phyloP scores from a whole-genome alignment of 2,113 vertebrate genomes.

The Bostrychus sinensis region DNA sequence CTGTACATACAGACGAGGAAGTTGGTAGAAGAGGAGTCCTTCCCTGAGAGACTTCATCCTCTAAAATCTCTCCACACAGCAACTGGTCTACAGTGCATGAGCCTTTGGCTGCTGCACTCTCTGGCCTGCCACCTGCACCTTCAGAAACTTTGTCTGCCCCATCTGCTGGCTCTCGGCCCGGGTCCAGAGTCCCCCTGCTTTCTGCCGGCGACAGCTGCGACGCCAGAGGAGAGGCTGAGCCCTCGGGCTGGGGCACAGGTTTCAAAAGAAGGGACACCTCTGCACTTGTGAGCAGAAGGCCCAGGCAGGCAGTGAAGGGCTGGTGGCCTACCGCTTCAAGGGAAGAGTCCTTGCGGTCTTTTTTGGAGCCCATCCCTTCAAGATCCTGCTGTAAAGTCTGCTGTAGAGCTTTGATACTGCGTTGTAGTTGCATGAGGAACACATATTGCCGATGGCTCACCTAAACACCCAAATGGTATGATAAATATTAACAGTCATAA shows the following conservation, averaged over 20 bases:
- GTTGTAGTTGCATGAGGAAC: slow-evolving; percentile 90
- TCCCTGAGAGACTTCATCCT: slow-evolving; percentile 70
- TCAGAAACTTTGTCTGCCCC: slow-evolving; percentile 21
- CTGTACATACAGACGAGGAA: slow-evolving; percentile 40
- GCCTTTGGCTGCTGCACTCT: slow-evolving; percentile 28
- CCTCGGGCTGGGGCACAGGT: slow-evolving; percentile 80
- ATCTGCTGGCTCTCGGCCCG: slow-evolving; percentile 46
- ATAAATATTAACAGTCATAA: background rate
- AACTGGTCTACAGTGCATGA: slow-evolving; percentile 81
- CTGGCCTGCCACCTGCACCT: slow-evolving; percentile 19
- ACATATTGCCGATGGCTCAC: slow-evolving; percentile 95
- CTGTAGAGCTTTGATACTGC: slow-evolving; percentile 88
- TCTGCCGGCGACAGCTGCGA: slow-evolving; percentile 84
- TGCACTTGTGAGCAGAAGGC: slow-evolving; percentile 89
- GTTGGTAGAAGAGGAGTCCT: slow-evolving; percentile 57
- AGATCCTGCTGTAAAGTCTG: slow-evolving; percentile 90
- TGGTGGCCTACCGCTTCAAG: slow-evolving; percentile 77
- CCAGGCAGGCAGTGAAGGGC: slow-evolving; percentile 84
- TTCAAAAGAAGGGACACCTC: slow-evolving; percentile 92
- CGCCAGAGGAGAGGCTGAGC: slow-evolving; percentile 75
- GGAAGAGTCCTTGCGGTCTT: slow-evolving; percentile 80
- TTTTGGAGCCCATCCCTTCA: slow-evolving; percentile 86
- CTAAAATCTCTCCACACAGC: slow-evolving; percentile 82
- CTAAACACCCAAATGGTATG: slow-evolving; percentile 38
- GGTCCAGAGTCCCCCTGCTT: slow-evolving; percentile 78